phyloP scores from a whole-genome alignment of 2,797 vertebrate genomes.

The Sarcophilus harrisii region DNA sequence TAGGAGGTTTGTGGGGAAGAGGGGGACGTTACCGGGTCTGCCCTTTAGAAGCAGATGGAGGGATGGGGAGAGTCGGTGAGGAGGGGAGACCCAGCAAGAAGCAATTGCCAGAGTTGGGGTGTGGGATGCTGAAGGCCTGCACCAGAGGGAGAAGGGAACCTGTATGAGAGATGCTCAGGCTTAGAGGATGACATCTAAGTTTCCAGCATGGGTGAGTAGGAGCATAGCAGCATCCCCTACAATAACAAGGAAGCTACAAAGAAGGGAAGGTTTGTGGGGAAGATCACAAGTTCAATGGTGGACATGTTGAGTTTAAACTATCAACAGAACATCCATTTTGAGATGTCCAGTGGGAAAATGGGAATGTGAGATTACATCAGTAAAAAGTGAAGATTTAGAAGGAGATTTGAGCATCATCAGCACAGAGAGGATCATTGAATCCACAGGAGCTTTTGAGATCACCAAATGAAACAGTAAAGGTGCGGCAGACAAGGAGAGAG shows the following conservation, averaged over 20 bases:
- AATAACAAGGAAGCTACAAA: background rate
- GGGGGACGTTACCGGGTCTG: background rate
- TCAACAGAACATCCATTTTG: background rate
- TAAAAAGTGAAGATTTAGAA: background rate
- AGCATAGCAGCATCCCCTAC: background rate
- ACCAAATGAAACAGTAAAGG: background rate
- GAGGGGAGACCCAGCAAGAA: background rate
- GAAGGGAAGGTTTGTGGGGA: background rate
- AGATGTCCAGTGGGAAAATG: background rate
- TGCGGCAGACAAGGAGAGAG: background rate
- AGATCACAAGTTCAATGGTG: background rate
- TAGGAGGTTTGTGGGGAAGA: background rate
- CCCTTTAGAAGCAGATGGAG: background rate
- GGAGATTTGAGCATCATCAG: background rate
- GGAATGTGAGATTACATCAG: background rate
- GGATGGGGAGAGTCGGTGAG: background rate
- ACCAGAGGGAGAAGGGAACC: background rate
- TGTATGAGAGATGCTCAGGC: background rate
- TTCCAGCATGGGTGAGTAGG: background rate
- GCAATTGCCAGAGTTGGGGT: background rate
- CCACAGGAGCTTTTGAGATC: background rate
- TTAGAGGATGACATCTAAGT: background rate
- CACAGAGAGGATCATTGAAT: background rate
- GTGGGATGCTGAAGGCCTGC: background rate
- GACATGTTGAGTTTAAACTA: background rate